A percentile compares a stretch with the other conserved stretches of the same genome.
phyloP scores from a whole-genome alignment of 2,888 invertebrate species.

The Helobdella robusta region DNA sequence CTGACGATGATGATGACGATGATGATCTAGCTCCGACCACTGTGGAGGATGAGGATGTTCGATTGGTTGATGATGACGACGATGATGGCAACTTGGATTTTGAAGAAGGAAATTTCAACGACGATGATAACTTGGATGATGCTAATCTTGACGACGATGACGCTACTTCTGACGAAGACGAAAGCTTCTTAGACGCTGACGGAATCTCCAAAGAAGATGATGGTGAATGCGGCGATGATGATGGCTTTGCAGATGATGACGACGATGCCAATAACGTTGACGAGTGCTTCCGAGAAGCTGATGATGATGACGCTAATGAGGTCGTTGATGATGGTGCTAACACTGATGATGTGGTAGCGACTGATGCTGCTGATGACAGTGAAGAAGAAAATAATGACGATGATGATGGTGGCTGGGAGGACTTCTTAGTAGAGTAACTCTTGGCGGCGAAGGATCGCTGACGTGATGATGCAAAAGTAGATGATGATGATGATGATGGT shows the following conservation, averaged over 20 bases:
- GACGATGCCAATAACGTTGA: background rate
- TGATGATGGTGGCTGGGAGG: no score
- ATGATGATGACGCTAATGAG: conserved; percentile 1
- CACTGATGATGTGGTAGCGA: no score
- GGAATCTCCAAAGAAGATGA: conserved; percentile 11
- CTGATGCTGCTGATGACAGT: background rate
- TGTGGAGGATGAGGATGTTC: conserved; percentile 12
- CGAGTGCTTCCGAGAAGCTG: background rate
- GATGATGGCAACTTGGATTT: no score
- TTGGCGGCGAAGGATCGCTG: no score
- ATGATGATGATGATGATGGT: no score
- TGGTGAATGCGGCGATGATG: background rate
- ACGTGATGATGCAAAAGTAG: no score
- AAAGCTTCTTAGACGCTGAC: background rate
- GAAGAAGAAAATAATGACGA: background rate
- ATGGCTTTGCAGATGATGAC: background rate
- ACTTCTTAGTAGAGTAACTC: no score
- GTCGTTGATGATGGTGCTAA: background rate
- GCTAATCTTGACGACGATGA: conserved; percentile 17
- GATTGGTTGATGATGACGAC: conserved; percentile 7
- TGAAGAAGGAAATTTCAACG: no score
- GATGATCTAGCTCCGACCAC: conserved; percentile 7
- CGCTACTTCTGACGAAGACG: conserved; percentile 5
- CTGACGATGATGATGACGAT: conserved; percentile 17
- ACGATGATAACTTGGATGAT: background rate